Evolutionary conservation across 1,140 invertebrate genomes (phyloP).

Genomic region (Maniola jurtina): DNA sequence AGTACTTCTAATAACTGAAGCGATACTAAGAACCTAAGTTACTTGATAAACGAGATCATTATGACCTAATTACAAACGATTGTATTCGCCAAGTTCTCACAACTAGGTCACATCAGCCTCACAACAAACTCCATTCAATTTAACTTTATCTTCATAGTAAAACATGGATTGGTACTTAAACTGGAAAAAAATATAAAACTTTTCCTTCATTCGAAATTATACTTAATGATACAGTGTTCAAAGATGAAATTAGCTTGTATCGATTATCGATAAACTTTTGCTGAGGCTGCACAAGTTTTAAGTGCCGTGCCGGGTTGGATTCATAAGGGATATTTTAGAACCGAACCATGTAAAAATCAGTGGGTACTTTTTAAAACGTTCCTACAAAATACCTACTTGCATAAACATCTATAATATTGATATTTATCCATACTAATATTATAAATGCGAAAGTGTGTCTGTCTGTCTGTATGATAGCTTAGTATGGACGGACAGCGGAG

Average conservation of each 20-base stretch:
- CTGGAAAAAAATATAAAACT: background rate
- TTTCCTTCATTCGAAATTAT: background rate
- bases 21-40: too few relatives aligned
- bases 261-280: background rate
- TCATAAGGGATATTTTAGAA: background rate
- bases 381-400: too few relatives aligned
- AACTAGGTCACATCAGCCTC: background rate
- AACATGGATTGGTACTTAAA: background rate
- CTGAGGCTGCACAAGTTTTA: background rate
- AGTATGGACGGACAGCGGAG: too few relatives aligned
- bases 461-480: too few relatives aligned
- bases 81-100: background rate
- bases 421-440: too few relatives aligned
- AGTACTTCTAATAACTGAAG: too few relatives aligned
- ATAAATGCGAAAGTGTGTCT: too few relatives aligned
- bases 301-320: background rate
- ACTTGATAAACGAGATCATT: too few relatives aligned
- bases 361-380: too few relatives aligned
- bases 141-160: constrained; percentile 3
- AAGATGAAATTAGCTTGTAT: constrained; percentile 1
- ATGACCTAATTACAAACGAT: too few relatives aligned
- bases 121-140: background rate
- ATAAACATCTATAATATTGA: too few relatives aligned
- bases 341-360: background rate
- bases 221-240: background rate